Percentiles rank a stretch among this genome's conserved stretches.
phyloP scores from a whole-genome alignment of 1,140 invertebrate genomes.

The Matsumurasca onukii region DNA sequence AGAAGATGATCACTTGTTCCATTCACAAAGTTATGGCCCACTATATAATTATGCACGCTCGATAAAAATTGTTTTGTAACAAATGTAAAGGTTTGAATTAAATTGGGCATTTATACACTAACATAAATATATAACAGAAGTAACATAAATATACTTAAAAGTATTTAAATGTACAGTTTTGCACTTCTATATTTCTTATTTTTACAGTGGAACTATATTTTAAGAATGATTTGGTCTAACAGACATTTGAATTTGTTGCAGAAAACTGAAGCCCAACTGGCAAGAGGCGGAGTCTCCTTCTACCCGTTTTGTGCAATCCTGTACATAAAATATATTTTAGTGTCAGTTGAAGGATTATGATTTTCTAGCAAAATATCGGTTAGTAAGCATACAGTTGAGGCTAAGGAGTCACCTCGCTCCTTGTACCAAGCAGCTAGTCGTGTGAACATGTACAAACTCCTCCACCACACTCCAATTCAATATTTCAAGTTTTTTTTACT shows the following conservation, averaged over 20 bases:
- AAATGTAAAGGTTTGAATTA: neutral
- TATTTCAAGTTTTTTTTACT: no score
- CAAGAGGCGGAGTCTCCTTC: neutral
- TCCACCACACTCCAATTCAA: no score
- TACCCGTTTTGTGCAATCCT: slow-evolving; percentile 11
- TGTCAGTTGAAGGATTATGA: slow-evolving; percentile 30
- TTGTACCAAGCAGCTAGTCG: slow-evolving; percentile 13
- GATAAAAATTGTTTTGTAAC: no score
- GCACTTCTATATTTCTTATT: neutral
- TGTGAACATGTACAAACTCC: neutral
- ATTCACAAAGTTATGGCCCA: neutral
- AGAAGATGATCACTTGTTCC: neutral
- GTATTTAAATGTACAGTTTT: neutral
- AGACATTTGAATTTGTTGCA: neutral
- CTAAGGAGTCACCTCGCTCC: neutral
- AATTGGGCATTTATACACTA: neutral
- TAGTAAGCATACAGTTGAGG: neutral
- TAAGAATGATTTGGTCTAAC: neutral
- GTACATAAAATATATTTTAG: slow-evolving; percentile 31
- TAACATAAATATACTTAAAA: neutral
- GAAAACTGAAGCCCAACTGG: neutral
- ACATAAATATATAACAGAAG: neutral
- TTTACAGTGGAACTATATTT: neutral
- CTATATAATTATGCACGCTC: no score
- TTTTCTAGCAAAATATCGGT: slow-evolving; percentile 28